These are phyloP conservation scores for Sesia bembeciformis DNA, from an alignment of 2,888 invertebrate species.

Conservation along the genomic window DNA sequence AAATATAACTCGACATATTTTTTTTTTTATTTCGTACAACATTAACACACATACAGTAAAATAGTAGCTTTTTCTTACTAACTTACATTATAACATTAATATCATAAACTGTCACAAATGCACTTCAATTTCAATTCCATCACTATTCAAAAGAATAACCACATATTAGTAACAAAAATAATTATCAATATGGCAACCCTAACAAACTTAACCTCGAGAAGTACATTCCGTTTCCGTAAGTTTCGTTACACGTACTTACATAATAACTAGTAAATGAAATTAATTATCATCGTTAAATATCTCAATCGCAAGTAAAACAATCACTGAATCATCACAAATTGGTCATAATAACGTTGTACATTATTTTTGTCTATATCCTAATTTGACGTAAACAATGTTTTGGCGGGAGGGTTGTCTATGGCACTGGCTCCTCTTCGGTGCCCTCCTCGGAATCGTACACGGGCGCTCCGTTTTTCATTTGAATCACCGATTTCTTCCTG, in stretches of 20 bases:
- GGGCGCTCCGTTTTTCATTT: conserved; percentile 70
- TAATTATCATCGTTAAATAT: conserved; percentile 9
- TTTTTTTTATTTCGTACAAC: not conserved
- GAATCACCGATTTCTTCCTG: conserved; percentile 75
- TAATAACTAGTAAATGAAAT: not conserved
- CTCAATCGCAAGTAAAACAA: conserved; percentile 39
- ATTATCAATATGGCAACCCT: conserved; percentile 53
- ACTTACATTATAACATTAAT: not conserved
- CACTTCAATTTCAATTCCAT: conserved; percentile 45
- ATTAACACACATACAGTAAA: not conserved
- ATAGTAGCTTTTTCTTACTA: not conserved
- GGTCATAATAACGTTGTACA: conserved; percentile 8
- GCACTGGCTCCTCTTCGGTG: conserved; percentile 79
- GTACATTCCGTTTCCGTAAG: not conserved
- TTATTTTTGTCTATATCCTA: not conserved
- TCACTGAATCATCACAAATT: conserved; percentile 48
- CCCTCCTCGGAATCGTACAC: conserved; percentile 76
- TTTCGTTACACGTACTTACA: not conserved
- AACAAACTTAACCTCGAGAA: conserved; percentile 22
- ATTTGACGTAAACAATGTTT: not conserved
- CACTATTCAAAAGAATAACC: conserved; percentile 18
- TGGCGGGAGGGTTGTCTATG: conserved; percentile 46
- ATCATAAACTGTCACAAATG: conserved; percentile 42
- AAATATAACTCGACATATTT: not conserved
- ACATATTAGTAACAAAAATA: conserved; percentile 14